Base-by-base conservation (phyloP, 2,888 invertebrate genomes). In the Hypercompe scribonia region DNA sequence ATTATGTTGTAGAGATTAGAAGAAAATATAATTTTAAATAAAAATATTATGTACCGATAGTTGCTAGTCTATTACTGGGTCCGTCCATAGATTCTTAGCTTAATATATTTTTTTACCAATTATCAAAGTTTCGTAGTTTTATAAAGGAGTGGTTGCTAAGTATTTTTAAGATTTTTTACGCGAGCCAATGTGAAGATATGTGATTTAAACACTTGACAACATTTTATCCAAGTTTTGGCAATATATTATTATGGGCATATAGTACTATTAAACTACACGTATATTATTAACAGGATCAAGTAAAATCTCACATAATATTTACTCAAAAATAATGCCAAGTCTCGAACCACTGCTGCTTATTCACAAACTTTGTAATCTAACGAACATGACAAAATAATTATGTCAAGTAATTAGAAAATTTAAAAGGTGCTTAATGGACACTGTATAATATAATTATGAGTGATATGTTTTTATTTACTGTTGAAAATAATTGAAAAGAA, bases 11-110 rank as follows among this genome's bases (percentile, higher is more conserved):
- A 78, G 76, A 68, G 46, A 71, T 76, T 76, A 81, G 76, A 73
- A 72, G 50, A 77, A n/a, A 39, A 61, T 69, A 42, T 69, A 78
- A 76, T 77, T 74, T 75, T 71, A 67, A 54, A 54, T 75, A 78
- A 77, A 80, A 78, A 80, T 74, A 68, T 81, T 76, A 77, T 81
- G 80, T 84, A 84, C 84, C 83, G 83, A 83, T 84, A 84, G 84
- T 83, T 77, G 63, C 87, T 88, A 88, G 88, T 88, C 88, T 88
- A 83, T 83, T 78, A 79, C 74, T 85, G 86, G 87, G 78, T 85
- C 88, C 89, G 88, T 89, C 89, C 89, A 79, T 87, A 86, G 86
- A 77, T 82, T 80, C 72, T 80, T 87, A 86, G 80, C 73, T 78
- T 87, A 85, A 76, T 79, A 75, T 70, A 71, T 81, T 78, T 81